Conservation (phyloP, 2,888 invertebrate genomes). For the Hydraecia micacea region DNA sequence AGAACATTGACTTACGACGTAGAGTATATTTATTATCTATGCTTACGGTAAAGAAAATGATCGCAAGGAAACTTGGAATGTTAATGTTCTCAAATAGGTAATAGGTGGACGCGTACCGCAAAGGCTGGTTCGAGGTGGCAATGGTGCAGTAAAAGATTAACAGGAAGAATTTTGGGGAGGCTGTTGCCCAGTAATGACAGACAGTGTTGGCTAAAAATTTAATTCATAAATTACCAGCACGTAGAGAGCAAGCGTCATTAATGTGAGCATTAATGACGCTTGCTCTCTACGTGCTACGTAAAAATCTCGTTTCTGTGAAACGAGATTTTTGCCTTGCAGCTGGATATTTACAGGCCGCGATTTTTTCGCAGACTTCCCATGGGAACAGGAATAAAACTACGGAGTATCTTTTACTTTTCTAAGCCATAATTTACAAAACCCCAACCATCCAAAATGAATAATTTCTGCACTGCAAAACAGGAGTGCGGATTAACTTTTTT, state of each 20-base stretch:
- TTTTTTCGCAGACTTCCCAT: neutral
- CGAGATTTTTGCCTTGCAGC: neutral
- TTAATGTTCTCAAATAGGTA: neutral
- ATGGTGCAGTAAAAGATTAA: neutral
- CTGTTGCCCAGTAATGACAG: neutral
- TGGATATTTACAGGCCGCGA: neutral
- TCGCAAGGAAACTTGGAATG: neutral
- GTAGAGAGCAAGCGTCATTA: neutral
- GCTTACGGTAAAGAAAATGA: neutral
- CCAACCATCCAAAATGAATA: slow-evolving; percentile 15
- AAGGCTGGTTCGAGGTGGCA: neutral
- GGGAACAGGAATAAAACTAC: neutral
- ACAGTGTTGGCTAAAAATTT: neutral
- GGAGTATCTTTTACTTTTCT: neutral
- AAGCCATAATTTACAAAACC: neutral
- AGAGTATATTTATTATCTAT: too few relatives aligned
- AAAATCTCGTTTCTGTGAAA: too few relatives aligned
- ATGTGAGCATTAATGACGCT: too few relatives aligned
- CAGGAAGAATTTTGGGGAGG: neutral
- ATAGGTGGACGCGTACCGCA: neutral
- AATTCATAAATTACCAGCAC: neutral
- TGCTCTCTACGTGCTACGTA: too few relatives aligned
- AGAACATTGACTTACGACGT: neutral
- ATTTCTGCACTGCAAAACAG: slow-evolving; percentile 30
- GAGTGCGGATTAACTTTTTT: slow-evolving; percentile 42